Percentiles rank a stretch among this genome's conserved stretches.
phyloP scores from a whole-genome alignment of 1,140 invertebrate species.

The Drosophila kurseongensis region DNA sequence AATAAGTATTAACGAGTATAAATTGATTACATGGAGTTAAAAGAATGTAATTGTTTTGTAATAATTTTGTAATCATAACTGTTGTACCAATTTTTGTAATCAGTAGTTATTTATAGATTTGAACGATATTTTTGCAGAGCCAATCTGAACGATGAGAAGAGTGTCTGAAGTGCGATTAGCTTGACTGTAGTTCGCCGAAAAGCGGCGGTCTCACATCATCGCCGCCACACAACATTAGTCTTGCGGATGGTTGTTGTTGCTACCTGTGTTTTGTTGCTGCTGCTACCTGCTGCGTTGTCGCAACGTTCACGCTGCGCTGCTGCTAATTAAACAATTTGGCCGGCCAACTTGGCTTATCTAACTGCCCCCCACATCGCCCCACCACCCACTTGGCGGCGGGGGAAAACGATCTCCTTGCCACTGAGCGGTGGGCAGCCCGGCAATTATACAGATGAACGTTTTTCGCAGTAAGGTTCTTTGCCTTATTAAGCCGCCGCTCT shows the following conservation, averaged over 20 bases:
- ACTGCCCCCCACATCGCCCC: constrained; percentile 21
- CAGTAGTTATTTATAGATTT: too few species aligned
- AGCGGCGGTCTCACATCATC: constrained; percentile 30
- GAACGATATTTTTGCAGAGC: too few species aligned
- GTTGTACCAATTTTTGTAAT: too few species aligned
- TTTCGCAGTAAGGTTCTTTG: constrained; percentile 70
- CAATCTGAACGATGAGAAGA: not conserved
- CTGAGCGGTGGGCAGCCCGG: constrained; percentile 10
- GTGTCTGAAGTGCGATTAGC: constrained; percentile 7
- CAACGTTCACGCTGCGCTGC: constrained; percentile 58
- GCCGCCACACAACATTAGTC: constrained; percentile 72
- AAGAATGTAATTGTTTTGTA: too few species aligned
- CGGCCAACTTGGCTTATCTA: constrained; percentile 57
- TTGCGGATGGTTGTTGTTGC: constrained; percentile 45
- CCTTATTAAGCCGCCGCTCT: constrained; percentile 66
- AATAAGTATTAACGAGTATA: not conserved
- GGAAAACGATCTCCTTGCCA: constrained; percentile 33
- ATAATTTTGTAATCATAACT: too few species aligned
- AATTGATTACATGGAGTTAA: too few species aligned
- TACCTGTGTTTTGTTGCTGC: constrained; percentile 16
- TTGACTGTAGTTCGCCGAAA: not conserved
- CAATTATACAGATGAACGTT: constrained; percentile 58
- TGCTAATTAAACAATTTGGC: constrained; percentile 69
- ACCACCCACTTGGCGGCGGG: not conserved
- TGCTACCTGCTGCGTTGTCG: constrained; percentile 52